phyloP scores from a whole-genome alignment of 2,888 invertebrate species.

The Nymphalis polychloros region DNA sequence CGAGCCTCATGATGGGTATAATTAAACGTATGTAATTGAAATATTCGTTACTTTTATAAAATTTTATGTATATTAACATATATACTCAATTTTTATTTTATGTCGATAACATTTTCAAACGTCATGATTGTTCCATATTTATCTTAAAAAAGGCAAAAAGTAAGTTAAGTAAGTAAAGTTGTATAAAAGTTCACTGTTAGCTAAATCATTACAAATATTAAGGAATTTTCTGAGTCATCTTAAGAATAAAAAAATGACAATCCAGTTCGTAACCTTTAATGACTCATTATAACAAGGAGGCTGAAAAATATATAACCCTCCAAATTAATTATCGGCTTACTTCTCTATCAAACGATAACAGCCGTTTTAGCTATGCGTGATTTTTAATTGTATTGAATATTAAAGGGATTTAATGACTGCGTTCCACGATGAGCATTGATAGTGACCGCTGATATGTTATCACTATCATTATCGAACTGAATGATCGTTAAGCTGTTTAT shows the following conservation, averaged over 20 bases:
- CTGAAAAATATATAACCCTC: background rate
- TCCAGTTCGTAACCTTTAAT: conserved; percentile 8
- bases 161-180: too few species aligned
- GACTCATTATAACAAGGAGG: conserved; percentile 9
- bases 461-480: conserved; percentile 18
- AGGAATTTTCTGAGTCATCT: background rate
- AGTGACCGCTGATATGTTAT: conserved; percentile 17
- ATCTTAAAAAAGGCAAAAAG: too few species aligned
- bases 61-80: too few species aligned
- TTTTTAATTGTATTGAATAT: conserved; percentile 15
- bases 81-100: too few species aligned
- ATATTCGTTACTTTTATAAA: too few species aligned
- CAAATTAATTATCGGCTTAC: background rate
- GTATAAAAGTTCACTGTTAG: background rate
- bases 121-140: too few species aligned
- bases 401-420: conserved; percentile 4
- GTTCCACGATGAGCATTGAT: conserved; percentile 16
- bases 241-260: background rate
- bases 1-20: background rate
- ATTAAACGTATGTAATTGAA: too few species aligned
- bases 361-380: conserved; percentile 12
- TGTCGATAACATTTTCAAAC: too few species aligned
- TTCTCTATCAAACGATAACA: conserved; percentile 10
- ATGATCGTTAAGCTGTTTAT: conserved; percentile 7
- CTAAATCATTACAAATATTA: background rate